Base-by-base conservation (phyloP, 2,888 invertebrate species). In the Ochlodes sylvanus region DNA sequence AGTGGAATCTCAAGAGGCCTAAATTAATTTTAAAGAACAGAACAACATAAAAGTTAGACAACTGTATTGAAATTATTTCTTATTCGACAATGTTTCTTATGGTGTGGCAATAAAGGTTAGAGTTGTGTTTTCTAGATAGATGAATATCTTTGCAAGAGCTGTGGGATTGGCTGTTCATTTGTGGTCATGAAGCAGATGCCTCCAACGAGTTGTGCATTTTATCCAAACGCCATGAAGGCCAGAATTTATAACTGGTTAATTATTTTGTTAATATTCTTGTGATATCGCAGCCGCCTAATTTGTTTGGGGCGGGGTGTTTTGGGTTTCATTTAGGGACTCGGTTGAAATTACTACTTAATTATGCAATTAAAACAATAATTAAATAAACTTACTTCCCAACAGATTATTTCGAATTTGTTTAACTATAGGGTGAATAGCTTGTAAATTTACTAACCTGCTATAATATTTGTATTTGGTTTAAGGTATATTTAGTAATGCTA, bases 1-100 rank as follows among this genome's bases (percentile, higher is more conserved):
- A 83, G 76, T 81, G 73, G 73, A 80, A 80, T 86, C 86, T 91
- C 90, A 83, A 91, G 90, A 89, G 89, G 89, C 84, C 79, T 76
- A 86, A 92, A 90, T 90, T 92, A 90, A 91, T 89, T 87, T 68
- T 89, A 84, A 87, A 90, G 86, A 90, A 89, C 89, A 88, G 84
- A 86, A 80, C 86, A 87, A 87, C 85, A 80, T 75, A 73, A 74
- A 76, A 73, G 70, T 72, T 73, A 70, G 55, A 63, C 58, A 72
- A 68, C 61, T 69, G 47, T 21, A 21, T 55, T 66, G 55, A 47
- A 63, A 68, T 70, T 56, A 27, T 60, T 38, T 62, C 38, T 14
- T 2, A n/a, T 41, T 71, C 70, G 44, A 83, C 71, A 77, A 63
- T 79, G 70, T 19, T 50, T 78, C 75, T 76, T 86, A 81, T 44